A percentile compares a stretch with the other conserved stretches of the same genome.
phyloP scores from a whole-genome alignment of 1,140 invertebrate genomes.

The Diorhabda sublineata region DNA sequence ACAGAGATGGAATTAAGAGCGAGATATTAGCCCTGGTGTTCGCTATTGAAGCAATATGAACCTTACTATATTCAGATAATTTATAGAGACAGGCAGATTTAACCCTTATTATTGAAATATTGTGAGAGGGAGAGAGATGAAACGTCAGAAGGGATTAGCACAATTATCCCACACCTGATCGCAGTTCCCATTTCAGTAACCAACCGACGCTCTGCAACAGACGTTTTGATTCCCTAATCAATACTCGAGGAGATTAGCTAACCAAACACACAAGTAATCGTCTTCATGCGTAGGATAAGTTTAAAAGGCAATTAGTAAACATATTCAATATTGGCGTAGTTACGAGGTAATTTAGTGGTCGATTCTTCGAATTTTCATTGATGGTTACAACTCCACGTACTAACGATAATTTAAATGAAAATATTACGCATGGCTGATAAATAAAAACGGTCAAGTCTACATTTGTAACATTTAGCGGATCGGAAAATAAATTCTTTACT shows the following conservation, averaged over 20 bases:
- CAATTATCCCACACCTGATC: slow-evolving; percentile 10
- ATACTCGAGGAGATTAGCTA: neutral
- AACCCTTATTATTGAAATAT: neutral
- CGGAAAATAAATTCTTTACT: neutral
- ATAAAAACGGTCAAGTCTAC: too few relatives aligned
- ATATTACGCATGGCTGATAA: too few relatives aligned
- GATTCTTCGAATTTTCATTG: too few relatives aligned
- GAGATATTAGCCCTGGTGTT: too few relatives aligned
- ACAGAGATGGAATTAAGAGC: neutral
- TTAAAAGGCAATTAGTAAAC: too few relatives aligned
- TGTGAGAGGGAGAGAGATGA: neutral
- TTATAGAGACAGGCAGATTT: neutral
- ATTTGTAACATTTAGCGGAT: too few relatives aligned
- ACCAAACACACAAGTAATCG: neutral
- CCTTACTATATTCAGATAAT: neutral
- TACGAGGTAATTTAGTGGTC: too few relatives aligned
- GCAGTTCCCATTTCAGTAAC: neutral
- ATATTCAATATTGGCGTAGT: too few relatives aligned
- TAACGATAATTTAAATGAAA: too few relatives aligned
- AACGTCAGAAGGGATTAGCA: neutral
- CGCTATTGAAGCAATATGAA: neutral
- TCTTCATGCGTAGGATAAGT: too few relatives aligned
- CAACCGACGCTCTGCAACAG: neutral
- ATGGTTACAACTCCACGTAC: too few relatives aligned
- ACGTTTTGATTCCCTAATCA: neutral